These are phyloP conservation scores for Sterna hirundo DNA, from an alignment of 2,113 vertebrate genomes.

Conservation along the genomic window DNA sequence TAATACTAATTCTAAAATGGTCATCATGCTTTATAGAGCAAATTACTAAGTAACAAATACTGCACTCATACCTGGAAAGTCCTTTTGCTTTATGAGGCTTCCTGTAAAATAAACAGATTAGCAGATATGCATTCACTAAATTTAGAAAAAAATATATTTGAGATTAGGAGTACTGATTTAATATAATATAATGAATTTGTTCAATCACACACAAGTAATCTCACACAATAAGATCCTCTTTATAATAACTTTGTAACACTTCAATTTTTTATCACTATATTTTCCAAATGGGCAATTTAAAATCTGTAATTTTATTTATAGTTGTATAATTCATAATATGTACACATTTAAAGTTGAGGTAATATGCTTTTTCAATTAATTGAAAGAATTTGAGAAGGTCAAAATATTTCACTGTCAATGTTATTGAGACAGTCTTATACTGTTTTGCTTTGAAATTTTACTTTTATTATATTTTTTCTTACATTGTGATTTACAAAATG, in stretches of 20 bases:
- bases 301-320: not conserved
- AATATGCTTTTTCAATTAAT: not conserved
- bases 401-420: not conserved
- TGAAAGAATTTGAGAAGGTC: not conserved
- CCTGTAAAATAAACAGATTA: not conserved
- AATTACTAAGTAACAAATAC: not conserved
- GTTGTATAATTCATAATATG: not conserved
- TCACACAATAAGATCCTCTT: not conserved
- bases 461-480: not conserved
- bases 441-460: not conserved
- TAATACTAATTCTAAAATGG: not conserved
- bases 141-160: not conserved
- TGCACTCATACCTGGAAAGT: fast-evolving
- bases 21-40: not conserved
- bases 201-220: not conserved
- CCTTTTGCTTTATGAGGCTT: not conserved
- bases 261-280: not conserved
- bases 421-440: not conserved
- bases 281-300: not conserved
- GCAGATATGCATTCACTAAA: not conserved
- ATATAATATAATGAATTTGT: not conserved
- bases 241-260: not conserved
- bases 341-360: not conserved
- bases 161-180: not conserved
- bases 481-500: not conserved